Evolutionary conservation across 1,140 invertebrate genomes (phyloP).

Genomic region (Octopus bimaculoides): DNA sequence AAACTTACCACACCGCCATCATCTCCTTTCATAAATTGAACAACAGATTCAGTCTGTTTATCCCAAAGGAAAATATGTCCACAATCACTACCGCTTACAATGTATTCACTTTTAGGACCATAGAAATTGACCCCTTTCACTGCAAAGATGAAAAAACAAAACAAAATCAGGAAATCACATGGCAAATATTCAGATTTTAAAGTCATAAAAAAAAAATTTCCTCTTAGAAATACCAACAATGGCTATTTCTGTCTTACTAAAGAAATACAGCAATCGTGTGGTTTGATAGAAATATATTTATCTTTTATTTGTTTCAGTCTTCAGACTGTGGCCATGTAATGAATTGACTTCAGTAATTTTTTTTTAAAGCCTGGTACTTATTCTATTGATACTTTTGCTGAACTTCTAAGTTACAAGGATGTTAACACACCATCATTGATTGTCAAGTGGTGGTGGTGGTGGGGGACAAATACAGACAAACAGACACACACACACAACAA

Average conservation of each 20-base stretch:
- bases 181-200: background rate
- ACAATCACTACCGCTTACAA: constrained; percentile 90
- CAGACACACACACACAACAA: too few relatives aligned
- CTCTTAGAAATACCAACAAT: background rate
- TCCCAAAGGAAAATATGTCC: constrained; percentile 96
- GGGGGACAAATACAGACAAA: too few relatives aligned
- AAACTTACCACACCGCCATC: constrained; percentile 77
- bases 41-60: constrained; percentile 80
- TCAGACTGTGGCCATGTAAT: too few relatives aligned
- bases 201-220: too few relatives aligned
- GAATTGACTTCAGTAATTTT: too few relatives aligned
- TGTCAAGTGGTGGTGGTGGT: too few relatives aligned
- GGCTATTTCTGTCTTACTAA: background rate
- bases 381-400: too few relatives aligned
- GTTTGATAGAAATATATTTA: too few relatives aligned
- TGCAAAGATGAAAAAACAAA: constrained; percentile 39
- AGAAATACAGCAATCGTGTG: background rate
- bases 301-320: too few relatives aligned
- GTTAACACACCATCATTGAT: too few relatives aligned
- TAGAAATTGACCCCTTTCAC: constrained; percentile 95
- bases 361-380: too few relatives aligned
- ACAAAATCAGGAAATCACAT: background rate
- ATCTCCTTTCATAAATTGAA: constrained; percentile 83
- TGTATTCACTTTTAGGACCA: constrained; percentile 83
- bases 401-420: too few relatives aligned